phyloP scores from a whole-genome alignment of 1,140 invertebrate species.

The Nasonia longicornis region DNA sequence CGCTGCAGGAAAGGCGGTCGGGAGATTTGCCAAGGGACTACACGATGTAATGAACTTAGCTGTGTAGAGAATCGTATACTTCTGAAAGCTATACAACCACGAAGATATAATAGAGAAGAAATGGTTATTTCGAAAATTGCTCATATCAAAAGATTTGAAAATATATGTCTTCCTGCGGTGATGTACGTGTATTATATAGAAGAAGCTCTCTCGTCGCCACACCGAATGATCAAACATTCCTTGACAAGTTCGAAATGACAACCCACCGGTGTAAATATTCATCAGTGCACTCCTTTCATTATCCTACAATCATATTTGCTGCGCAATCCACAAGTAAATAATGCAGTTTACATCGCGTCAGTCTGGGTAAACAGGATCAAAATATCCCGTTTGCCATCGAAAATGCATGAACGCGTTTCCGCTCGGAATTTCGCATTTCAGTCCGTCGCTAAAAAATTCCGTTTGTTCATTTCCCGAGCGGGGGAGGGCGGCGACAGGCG shows the following conservation, averaged over 20 bases:
- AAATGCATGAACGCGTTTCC: constrained; percentile 1
- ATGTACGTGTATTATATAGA: too few relatives aligned
- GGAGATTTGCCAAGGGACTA: constrained; percentile 11
- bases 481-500: not conserved
- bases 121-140: not conserved
- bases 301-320: not conserved
- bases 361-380: not conserved
- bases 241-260: too few relatives aligned
- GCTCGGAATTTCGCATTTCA: not conserved
- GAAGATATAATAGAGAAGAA: not conserved
- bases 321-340: not conserved
- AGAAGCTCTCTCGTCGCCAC: too few relatives aligned
- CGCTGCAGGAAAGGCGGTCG: not conserved
- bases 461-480: not conserved
- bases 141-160: not conserved
- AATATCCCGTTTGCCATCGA: not conserved
- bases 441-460: not conserved
- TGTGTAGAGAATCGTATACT: constrained; percentile 4
- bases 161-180: too few relatives aligned
- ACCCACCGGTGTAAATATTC: too few relatives aligned
- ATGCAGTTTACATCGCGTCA: not conserved
- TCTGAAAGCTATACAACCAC: not conserved
- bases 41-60: constrained; percentile 17
- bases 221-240: too few relatives aligned
- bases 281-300: not conserved